Evolutionary conservation across 2,113 vertebrate species (phyloP), one percentile per base, ranked within the genome.

Genomic region (Microcebus griseorufus): DNA sequence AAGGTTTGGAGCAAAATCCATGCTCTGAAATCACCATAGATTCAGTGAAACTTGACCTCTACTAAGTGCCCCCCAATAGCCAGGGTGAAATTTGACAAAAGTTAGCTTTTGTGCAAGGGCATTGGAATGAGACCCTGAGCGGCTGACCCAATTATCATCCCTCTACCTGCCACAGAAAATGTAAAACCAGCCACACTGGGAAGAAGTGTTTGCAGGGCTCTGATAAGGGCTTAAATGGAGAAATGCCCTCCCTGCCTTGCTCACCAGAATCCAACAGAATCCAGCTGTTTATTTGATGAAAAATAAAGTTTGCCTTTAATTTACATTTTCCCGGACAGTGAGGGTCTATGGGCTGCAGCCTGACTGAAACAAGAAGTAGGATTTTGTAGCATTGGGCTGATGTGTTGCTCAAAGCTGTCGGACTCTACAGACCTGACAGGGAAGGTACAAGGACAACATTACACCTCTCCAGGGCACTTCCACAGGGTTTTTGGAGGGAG

Each of bases 221-320:
- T 95, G 94, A 97, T 97, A 96, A 98, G 92, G 95, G n/a, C 70
- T 93, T 94, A 87, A 81, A 60, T 93, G 83, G 65, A 94, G 80
- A 70, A 92, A 3, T 94, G 75, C 95, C 87, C 75, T 95, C 93
- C 83, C 75, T 95, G 83, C 48, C 88, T 96, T 60, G 62, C 84
- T 95, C 92, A 89, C 65, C 55, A 81, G 75, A 69, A 75, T 84
- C 93, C 34, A 88, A 81, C 80, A 84, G 67, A 95, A 95, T 87
- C 90, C 93, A 87, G 32, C 83, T 90, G 82, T 97, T 97, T 92
- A 70, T 93, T 93, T 84, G 75, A 90, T 92, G 86, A 88, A 92
- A 97, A 97, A 81, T 92, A 69, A 58, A 69, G 60, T 58, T 89
- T 88, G 70, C 55, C 70, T 93, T 93, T 92, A 60, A 87, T 79